Evolutionary conservation across 2,888 invertebrate species (phyloP).

Genomic region (Xestobium rufovillosum): DNA sequence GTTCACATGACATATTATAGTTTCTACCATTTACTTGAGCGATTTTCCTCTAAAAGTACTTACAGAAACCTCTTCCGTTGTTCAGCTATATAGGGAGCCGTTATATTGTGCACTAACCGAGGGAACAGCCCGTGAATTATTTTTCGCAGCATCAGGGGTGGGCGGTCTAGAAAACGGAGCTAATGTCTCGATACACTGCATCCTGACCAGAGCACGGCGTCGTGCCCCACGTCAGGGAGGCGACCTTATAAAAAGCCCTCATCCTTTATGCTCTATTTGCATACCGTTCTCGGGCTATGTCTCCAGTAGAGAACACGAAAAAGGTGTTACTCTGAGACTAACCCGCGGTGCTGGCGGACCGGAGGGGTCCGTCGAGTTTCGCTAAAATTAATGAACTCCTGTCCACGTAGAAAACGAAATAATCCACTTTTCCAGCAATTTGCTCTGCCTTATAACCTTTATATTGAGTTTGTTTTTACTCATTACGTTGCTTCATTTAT

Average conservation of each 20-base stretch:
- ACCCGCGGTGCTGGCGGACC: constrained; percentile 23
- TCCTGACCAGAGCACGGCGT: constrained; percentile 20
- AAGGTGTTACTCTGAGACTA: constrained; percentile 42
- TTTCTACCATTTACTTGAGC: too few species aligned
- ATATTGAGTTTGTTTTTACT: constrained; percentile 30
- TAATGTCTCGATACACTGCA: constrained; percentile 12
- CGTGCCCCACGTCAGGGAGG: constrained; percentile 19
- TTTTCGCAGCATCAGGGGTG: too few species aligned
- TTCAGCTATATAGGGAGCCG: too few species aligned
- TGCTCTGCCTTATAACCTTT: constrained; percentile 39
- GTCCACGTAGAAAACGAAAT: constrained; percentile 42
- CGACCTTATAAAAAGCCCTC: constrained; percentile 29
- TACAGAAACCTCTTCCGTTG: too few species aligned
- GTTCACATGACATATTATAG: too few species aligned
- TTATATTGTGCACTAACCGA: too few species aligned
- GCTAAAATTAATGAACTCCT: constrained; percentile 43
- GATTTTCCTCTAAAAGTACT: too few species aligned
- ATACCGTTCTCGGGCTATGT: constrained; percentile 41
- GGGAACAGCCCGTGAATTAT: too few species aligned
- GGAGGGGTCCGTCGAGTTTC: constrained; percentile 25
- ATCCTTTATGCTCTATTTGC: constrained; percentile 41
- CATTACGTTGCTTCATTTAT: neutral
- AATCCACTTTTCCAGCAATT: constrained; percentile 44
- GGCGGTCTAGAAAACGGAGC: too few species aligned
- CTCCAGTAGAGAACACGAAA: constrained; percentile 43